Conservation (phyloP, 2,797 vertebrate genomes). For the Macrochelys suwanniensis region DNA sequence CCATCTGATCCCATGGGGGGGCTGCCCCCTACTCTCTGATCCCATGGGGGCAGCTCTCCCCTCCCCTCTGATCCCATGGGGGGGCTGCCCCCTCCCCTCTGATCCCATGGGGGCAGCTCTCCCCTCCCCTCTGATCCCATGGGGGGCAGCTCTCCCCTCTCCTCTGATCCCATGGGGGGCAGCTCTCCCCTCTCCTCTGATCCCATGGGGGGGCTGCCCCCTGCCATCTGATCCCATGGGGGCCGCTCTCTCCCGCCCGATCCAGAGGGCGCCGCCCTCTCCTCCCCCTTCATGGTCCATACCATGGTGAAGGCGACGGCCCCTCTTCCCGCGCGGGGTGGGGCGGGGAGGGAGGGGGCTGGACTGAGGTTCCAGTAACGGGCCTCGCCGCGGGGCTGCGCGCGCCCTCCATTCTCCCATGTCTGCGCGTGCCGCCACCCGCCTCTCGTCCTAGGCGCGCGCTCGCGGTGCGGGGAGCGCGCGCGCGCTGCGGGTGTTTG, state of each 20-base stretch:
- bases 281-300: conserved; percentile 3
- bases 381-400: not conserved
- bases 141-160: too few relatives aligned
- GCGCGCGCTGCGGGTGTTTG: not conserved
- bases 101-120: not conserved
- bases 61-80: too few relatives aligned
- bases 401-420: too few relatives aligned
- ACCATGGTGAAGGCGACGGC: conserved; percentile 42
- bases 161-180: not conserved
- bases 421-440: too few relatives aligned
- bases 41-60: too few relatives aligned
- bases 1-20: too few relatives aligned
- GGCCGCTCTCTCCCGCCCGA: not conserved
- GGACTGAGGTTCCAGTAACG: not conserved
- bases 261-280: not conserved
- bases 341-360: not conserved
- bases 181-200: not conserved
- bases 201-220: not conserved
- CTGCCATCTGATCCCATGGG: not conserved
- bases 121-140: not conserved
- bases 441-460: too few relatives aligned
- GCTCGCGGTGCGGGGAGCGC: not conserved
- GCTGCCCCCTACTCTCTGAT: not conserved
- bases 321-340: too few relatives aligned
- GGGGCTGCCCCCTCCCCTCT: too few relatives aligned